phyloP scores from a whole-genome alignment of 2,113 vertebrate genomes.

The Merops nubicus region DNA sequence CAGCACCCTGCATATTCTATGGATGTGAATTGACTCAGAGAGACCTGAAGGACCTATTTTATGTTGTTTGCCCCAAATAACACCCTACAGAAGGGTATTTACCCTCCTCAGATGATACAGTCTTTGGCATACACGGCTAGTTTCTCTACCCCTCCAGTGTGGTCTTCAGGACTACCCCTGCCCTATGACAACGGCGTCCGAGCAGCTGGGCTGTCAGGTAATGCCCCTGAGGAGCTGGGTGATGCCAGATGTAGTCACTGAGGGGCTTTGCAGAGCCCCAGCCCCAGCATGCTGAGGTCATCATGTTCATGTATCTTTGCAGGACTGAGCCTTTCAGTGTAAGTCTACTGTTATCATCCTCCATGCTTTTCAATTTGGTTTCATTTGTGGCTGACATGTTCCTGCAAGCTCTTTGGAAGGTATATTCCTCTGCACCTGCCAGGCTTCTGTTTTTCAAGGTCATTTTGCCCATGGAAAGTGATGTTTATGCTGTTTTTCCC shows the following conservation, averaged over 20 bases:
- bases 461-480: neutral
- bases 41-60: neutral
- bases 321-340: neutral
- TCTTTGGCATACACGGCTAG: neutral
- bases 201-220: neutral
- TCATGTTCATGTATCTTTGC: neutral
- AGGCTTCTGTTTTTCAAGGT: slow-evolving; percentile 11
- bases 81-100: neutral
- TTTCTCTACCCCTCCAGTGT: accelerated
- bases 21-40: neutral
- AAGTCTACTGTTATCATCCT: neutral
- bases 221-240: neutral
- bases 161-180: neutral
- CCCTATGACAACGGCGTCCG: accelerated
- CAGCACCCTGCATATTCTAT: neutral
- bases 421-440: neutral
- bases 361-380: neutral
- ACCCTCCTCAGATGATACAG: neutral
- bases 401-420: neutral
- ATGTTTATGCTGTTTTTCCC: neutral
- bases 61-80: neutral
- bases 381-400: neutral
- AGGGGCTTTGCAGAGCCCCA: neutral
- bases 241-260: neutral
- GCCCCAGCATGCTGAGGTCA: neutral